These are phyloP conservation scores for Achatina immaculata DNA, from an alignment of 1,140 invertebrate genomes.

Conservation along the genomic window DNA sequence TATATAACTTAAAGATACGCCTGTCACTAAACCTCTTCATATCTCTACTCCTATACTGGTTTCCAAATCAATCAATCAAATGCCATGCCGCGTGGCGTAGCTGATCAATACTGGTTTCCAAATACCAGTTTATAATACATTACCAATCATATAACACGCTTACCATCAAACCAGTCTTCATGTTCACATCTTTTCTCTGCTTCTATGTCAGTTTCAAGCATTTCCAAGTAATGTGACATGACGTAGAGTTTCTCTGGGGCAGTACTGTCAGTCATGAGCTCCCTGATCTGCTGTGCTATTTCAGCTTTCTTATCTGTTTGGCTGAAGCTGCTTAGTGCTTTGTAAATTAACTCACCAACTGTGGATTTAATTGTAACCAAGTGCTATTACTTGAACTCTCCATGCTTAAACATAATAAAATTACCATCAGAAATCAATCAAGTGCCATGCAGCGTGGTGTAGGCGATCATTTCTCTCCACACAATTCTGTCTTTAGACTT, in stretches of 20 bases:
- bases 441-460: background rate
- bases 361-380: background rate
- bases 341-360: slow-evolving; percentile 60
- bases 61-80: background rate
- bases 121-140: background rate
- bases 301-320: slow-evolving; percentile 53
- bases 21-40: background rate
- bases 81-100: too few relatives aligned
- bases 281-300: slow-evolving; percentile 58
- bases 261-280: slow-evolving; percentile 54
- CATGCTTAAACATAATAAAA: background rate
- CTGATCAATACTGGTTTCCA: background rate
- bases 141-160: background rate
- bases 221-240: slow-evolving; percentile 62
- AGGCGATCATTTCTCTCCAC: background rate
- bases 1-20: too few relatives aligned
- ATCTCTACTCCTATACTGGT: background rate
- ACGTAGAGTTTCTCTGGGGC: slow-evolving; percentile 60
- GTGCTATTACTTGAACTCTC: background rate
- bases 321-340: slow-evolving; percentile 56
- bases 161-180: slow-evolving; percentile 68
- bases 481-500: background rate
- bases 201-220: slow-evolving; percentile 56
- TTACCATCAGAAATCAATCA: slow-evolving; percentile 8
- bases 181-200: slow-evolving; percentile 59